Evolutionary conservation across 2,888 invertebrate species (phyloP).

Genomic region (Ectropis crepuscularia): DNA sequence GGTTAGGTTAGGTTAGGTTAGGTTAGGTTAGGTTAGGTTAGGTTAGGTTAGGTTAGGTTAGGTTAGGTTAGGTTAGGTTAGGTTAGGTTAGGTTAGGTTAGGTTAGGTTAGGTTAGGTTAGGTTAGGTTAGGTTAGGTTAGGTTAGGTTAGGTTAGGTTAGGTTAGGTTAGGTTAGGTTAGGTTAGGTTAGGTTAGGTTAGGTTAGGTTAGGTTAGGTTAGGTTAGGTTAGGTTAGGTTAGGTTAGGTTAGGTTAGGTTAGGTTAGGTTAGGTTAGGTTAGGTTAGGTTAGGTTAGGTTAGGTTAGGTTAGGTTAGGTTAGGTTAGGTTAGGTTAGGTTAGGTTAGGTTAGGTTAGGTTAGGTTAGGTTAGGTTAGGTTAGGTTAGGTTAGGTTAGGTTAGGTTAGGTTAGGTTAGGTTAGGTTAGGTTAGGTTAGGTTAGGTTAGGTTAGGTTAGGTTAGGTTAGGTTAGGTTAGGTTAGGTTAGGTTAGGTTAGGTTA

Average conservation of each 20-base stretch:
- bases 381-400: conserved; percentile 44
- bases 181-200: conserved; percentile 43
- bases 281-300: conserved; percentile 40
- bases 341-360: conserved; percentile 36
- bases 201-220: conserved; percentile 34
- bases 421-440: conserved; percentile 42
- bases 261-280: conserved; percentile 44
- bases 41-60: conserved; percentile 18
- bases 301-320: conserved; percentile 21
- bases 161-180: conserved; percentile 44
- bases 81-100: conserved; percentile 19
- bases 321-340: conserved; percentile 29
- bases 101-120: conserved; percentile 40
- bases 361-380: conserved; percentile 25
- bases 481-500: conserved; percentile 42
- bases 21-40: conserved; percentile 15
- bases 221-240: conserved; percentile 37
- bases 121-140: conserved; percentile 41
- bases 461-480: conserved; percentile 40
- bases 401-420: conserved; percentile 42
- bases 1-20: conserved; percentile 7
- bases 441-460: conserved; percentile 43
- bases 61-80: conserved; percentile 21
- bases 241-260: conserved; percentile 43
- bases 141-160: conserved; percentile 40